These are phyloP conservation scores for Rhineura floridana DNA, from an alignment of 2,113 vertebrate species.

Conservation along the genomic window DNA sequence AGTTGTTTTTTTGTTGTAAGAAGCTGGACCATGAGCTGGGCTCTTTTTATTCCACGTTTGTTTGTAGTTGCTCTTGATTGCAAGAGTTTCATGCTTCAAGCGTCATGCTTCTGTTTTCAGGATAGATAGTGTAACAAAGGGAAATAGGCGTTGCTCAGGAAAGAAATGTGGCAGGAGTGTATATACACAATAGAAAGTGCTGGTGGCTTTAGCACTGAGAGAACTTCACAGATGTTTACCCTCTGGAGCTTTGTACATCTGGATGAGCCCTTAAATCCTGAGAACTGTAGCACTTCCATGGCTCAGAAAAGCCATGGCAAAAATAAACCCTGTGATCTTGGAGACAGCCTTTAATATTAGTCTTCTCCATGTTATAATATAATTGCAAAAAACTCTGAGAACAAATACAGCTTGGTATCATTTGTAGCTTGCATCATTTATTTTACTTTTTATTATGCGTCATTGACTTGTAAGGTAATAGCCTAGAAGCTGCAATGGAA, in stretches of 20 bases:
- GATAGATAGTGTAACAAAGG: not conserved
- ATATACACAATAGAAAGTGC: too few species aligned
- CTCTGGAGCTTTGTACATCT: not conserved
- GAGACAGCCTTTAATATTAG: not conserved
- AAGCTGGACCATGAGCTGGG: not conserved
- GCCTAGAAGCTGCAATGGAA: not conserved
- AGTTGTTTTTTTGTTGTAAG: not conserved
- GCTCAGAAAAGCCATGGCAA: not conserved
- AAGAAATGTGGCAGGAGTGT: too few species aligned
- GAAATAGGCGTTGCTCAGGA: too few species aligned
- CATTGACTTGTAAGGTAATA: not conserved
- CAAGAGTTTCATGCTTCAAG: not conserved
- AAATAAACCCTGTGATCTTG: not conserved
- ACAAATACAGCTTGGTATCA: not conserved
- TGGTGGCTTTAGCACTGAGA: not conserved
- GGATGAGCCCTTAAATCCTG: not conserved
- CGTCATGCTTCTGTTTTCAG: not conserved
- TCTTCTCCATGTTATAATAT: not conserved
- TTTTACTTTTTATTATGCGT: not conserved
- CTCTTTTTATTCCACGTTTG: not conserved
- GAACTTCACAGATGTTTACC: not conserved
- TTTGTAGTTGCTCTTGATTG: not conserved
- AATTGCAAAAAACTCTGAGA: not conserved
- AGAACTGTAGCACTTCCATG: not conserved
- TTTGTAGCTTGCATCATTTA: not conserved